Conservation (phyloP, 2,113 vertebrate species). For the Tringa solitaria region DNA sequence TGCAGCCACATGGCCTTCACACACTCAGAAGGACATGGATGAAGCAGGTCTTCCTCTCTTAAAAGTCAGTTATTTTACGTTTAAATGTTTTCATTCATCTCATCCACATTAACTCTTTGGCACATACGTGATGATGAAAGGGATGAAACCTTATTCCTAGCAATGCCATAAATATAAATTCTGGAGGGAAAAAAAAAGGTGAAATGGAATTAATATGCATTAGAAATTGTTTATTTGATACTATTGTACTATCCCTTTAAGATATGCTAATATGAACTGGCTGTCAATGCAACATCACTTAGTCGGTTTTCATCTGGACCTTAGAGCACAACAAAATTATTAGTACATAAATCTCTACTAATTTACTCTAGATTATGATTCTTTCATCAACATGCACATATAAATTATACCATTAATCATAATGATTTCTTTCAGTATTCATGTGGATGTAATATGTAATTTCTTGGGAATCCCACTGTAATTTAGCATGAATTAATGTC, state of each 20-base stretch:
- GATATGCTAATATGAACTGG: background rate
- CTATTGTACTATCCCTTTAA: background rate
- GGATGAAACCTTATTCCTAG: background rate
- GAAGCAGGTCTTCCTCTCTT: background rate
- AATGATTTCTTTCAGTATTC: constrained; percentile 64
- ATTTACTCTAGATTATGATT: constrained; percentile 65
- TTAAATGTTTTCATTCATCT: background rate
- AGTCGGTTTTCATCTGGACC: constrained; percentile 42
- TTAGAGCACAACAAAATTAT: constrained; percentile 61
- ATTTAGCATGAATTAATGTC: constrained; percentile 69
- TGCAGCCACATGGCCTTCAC: background rate
- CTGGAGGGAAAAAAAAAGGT: background rate
- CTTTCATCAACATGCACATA: constrained; percentile 67
- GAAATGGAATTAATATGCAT: background rate
- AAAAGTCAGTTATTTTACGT: background rate
- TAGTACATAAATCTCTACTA: constrained; percentile 68
- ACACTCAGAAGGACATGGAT: background rate
- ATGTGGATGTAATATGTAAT: constrained; percentile 42
- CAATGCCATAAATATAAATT: background rate
- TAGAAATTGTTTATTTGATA: background rate
- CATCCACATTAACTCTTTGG: background rate
- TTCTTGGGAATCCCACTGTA: constrained; percentile 65
- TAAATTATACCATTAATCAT: constrained; percentile 69
- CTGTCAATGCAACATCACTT: constrained; percentile 55
- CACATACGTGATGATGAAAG: background rate